Base-by-base conservation (phyloP, 2,797 vertebrate genomes). In the Vireo griseus region DNA sequence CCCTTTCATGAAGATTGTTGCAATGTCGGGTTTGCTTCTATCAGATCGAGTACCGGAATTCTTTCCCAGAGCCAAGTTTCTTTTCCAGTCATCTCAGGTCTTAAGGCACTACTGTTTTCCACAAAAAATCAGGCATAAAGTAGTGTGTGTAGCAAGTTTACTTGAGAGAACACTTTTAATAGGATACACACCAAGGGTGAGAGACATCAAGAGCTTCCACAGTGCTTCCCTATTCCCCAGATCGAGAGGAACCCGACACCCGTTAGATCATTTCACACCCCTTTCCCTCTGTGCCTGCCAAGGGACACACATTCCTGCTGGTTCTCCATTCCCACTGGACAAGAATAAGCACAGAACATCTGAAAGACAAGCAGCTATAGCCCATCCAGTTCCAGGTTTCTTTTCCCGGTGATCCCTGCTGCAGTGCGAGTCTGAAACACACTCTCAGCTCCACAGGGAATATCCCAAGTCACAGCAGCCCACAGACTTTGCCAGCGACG, bases 401-500 rank as follows among this genome's bases (percentile, higher is more conserved):
- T 57, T 68, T 82, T 80, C 31, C 62, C 3, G 2, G 58, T 3
- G 39, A 84, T 28, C n/a, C 40, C 33, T 25, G 25, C 28, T 45
- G 51, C 91, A 61, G 42, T 16, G 11, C 16, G 1, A 1, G 35
- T 26, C 20, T 40, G 18, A 88, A 52, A n/a, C 0, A 8, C 10
- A 8, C 16, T 47, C 45, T 40, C 33, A 17, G 42, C 19, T 86
- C 39, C 47, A 6, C 16, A 22, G 21, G 7, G 25, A 47, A 50
- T 9, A 74, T 15, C 19, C 54, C 16, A 17, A 35, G 13, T 45
- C 14, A 4, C 65, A 28, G 50, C 17, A 65, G 9, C 11, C 11
- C 54, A 5, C 0, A 3, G 39, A n/a, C 37, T 7, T 47, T 45
- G 29, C 55, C 65, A 61, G 40, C 0, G 0, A 17, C 0, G 18